Evolutionary conservation across 1,140 invertebrate species (phyloP), one percentile per base, ranked within the genome.

Genomic region (Proctacanthus coquilletti): DNA sequence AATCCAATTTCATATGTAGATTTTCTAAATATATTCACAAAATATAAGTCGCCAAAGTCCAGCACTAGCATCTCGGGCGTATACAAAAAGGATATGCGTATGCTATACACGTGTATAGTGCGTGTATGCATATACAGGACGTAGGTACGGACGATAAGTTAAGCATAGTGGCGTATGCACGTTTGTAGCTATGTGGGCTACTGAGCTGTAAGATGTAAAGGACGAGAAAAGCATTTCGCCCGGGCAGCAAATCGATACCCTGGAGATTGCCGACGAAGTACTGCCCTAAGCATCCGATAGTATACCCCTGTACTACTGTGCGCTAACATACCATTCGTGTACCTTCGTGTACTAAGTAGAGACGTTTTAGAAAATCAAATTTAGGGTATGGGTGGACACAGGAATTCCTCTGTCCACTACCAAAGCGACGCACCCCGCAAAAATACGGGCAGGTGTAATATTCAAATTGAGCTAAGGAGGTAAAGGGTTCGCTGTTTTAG

Each of bases 1-100:
- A 34, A 34, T 34, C 32, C 32, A 34, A 34, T 34, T 34, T 34
- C 17, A 34, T 34, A 34, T 34, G 32, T 34, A 34, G 32, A 34
- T 34, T 34, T 34, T 34, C 4, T 13, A 34, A 34, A 34, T 34
- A 34, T 34, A 34, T 34, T 34, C 32, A 13, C 17, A 18, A 34
- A 34, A 34, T 34, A 34, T 17, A 34, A 34, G 32, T 34, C 32
- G 32, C 32, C 32, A 34, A 34, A 34, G 32, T 34, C 32, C 32
- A 18, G 32, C 32, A 29, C 11, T 11, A 29, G 27, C 32, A 11
- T 17, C 14, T 18, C 32, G 11, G 18, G 32, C 18, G 32, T 34
- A 34, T 11, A 18, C 14, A 17, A 15, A 15, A 34, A 34, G 15
- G 31, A 33, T 6, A 6, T 9, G 8, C 23, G 23, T 13, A 27